Evolutionary conservation across 2,113 vertebrate species (phyloP).

Genomic region (Lagopus leucura): DNA sequence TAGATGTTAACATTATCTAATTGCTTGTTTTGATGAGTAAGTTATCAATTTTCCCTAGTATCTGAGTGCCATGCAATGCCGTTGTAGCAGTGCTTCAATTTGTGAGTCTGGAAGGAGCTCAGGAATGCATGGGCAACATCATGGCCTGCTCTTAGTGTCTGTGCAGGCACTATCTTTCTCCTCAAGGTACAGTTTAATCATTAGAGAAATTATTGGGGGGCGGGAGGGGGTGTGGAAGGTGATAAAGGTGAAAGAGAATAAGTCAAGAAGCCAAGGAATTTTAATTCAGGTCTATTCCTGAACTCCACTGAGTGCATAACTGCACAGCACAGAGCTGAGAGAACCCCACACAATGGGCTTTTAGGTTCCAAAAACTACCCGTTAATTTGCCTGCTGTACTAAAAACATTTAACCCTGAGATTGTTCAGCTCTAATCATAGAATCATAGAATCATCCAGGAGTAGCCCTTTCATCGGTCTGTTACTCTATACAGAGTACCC

Average conservation of each 20-base stretch:
- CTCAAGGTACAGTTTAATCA: background rate
- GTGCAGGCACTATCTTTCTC: background rate
- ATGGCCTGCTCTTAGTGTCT: background rate
- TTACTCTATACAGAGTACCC: background rate
- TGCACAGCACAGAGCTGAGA: background rate
- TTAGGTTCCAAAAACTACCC: background rate
- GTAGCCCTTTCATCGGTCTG: background rate
- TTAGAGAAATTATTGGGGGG: background rate
- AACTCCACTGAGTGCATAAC: background rate
- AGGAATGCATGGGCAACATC: accelerated
- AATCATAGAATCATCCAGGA: too few relatives aligned
- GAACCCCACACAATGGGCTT: background rate
- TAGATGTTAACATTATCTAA: background rate
- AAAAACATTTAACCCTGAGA: background rate
- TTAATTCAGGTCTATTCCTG: background rate
- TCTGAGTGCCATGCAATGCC: background rate
- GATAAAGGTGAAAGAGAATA: background rate
- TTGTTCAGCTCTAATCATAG: background rate
- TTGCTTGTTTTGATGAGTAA: background rate
- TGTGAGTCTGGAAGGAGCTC: background rate
- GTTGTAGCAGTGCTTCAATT: background rate
- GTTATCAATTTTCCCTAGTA: accelerated
- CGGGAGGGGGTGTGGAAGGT: accelerated
- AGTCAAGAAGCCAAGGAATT: background rate
- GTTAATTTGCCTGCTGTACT: background rate